Conservation (phyloP, 2,797 vertebrate genomes). For the Cryptoblepharus egeriae region DNA sequence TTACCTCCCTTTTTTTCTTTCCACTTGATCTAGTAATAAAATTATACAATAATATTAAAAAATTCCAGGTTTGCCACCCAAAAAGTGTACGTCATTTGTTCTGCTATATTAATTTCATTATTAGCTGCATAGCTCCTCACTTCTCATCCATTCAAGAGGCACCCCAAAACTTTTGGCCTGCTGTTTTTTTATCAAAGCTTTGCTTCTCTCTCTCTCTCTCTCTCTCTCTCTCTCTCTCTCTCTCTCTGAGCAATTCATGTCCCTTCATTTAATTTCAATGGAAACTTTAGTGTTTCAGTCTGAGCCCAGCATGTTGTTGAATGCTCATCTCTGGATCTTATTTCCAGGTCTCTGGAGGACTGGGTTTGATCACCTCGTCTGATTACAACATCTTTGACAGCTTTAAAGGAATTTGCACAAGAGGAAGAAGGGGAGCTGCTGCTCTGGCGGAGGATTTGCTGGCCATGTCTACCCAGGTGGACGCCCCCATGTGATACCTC, state of each 20-base stretch:
- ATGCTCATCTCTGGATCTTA: conserved; percentile 72
- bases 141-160: conserved; percentile 24
- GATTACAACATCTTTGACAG: conserved; percentile 84
- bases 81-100: conserved; percentile 45
- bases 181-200: conserved; percentile 51
- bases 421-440: conserved; percentile 78
- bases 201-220: conserved; percentile 56
- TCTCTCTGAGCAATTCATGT: conserved; percentile 60
- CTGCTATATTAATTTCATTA: conserved; percentile 52
- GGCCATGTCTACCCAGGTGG: conserved; percentile 82
- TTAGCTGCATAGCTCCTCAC: conserved; percentile 43
- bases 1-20: conserved; percentile 35
- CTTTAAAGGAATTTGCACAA: conserved; percentile 84
- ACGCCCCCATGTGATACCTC: conserved; percentile 77
- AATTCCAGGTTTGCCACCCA: conserved; percentile 54
- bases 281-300: conserved; percentile 74
- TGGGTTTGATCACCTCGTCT: conserved; percentile 72
- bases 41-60: conserved; percentile 46
- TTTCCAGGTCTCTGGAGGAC: conserved; percentile 71
- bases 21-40: conserved; percentile 62
- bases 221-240: conserved; percentile 61
- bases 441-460: conserved; percentile 79
- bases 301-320: conserved; percentile 62
- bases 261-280: conserved; percentile 71
- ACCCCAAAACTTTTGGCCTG: conserved; percentile 46